Evolutionary conservation across 2,888 invertebrate species (phyloP).

Genomic region (Eudasyphora cyanicolor): DNA sequence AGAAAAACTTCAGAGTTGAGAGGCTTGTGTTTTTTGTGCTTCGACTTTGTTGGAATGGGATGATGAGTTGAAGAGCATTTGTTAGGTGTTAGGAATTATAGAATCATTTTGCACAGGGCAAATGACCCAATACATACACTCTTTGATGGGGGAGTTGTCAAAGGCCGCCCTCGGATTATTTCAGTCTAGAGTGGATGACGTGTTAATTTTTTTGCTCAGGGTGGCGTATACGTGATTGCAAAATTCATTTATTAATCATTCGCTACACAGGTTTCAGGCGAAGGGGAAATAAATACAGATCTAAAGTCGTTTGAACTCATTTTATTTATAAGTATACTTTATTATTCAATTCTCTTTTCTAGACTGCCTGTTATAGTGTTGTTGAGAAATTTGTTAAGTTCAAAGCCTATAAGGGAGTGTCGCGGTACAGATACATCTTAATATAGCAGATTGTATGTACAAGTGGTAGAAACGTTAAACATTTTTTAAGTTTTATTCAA

Average conservation of each 20-base stretch:
- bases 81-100: slow-evolving; percentile 1
- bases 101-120: slow-evolving; percentile 19
- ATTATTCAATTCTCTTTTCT: background rate
- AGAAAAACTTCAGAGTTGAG: background rate
- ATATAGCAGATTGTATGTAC: no score
- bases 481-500: no score
- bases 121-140: slow-evolving; percentile 5
- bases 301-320: background rate
- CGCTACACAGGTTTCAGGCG: no score
- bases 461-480: no score
- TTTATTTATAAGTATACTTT: background rate
- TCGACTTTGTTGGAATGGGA: background rate
- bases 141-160: background rate
- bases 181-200: slow-evolving; percentile 1
- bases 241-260: background rate
- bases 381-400: no score
- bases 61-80: background rate
- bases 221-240: slow-evolving; percentile 9
- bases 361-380: no score
- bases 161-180: background rate
- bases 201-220: background rate
- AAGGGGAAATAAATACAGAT: background rate
- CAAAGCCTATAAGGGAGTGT: no score
- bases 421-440: no score
- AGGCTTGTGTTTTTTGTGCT: background rate